These are phyloP conservation scores for Laodelphax striatellus DNA, from an alignment of 1,140 invertebrate genomes.

Conservation along the genomic window DNA sequence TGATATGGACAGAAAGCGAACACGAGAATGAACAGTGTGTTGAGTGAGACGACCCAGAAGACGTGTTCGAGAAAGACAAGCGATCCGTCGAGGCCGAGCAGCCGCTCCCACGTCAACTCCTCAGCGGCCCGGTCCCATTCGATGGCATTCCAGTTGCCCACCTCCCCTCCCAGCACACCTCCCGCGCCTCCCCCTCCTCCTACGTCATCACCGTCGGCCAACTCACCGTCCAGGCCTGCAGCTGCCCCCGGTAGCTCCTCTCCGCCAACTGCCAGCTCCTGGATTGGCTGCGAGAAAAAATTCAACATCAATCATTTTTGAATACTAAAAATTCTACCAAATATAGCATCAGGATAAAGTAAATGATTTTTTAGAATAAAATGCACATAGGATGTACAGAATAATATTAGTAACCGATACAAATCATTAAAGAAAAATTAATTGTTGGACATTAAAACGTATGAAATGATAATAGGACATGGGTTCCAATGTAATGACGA, in stretches of 20 bases:
- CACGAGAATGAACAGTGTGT: constrained; percentile 90
- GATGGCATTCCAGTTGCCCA: constrained; percentile 96
- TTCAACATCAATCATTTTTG: too few relatives aligned
- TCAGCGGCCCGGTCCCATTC: constrained; percentile 96
- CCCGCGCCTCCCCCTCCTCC: constrained; percentile 13
- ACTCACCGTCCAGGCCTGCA: constrained; percentile 16
- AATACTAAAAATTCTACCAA: too few relatives aligned
- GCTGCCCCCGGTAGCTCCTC: background rate
- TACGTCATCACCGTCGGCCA: constrained; percentile 6
- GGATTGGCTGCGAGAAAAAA: background rate
- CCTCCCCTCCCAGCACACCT: constrained; percentile 35
- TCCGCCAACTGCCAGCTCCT: constrained; percentile 3
- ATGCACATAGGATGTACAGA: too few relatives aligned
- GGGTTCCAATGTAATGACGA: too few relatives aligned
- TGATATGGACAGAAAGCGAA: constrained; percentile 94
- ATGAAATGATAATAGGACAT: too few relatives aligned
- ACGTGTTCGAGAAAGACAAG: constrained; percentile 95
- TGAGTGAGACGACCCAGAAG: constrained; percentile 96
- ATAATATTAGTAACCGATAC: too few relatives aligned
- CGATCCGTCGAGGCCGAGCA: constrained; percentile 93
- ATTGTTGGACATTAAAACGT: too few relatives aligned
- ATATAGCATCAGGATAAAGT: too few relatives aligned
- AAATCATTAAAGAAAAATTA: too few relatives aligned
- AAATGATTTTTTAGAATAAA: too few relatives aligned
- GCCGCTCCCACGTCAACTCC: constrained; percentile 93